These are phyloP conservation scores for Cyanistes caeruleus DNA, from an alignment of 2,113 vertebrate species.

Conservation along the genomic window DNA sequence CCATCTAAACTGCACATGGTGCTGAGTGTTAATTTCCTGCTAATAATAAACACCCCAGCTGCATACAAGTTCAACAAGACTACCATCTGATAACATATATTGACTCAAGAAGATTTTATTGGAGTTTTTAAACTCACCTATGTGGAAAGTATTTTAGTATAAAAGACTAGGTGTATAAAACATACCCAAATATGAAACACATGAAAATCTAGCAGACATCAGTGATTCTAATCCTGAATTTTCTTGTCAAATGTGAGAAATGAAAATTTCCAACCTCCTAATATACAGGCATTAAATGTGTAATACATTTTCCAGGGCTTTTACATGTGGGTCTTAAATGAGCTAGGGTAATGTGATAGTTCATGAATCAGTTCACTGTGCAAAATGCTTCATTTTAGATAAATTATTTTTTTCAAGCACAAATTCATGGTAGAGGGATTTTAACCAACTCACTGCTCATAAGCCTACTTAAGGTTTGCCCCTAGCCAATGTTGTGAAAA, in stretches of 20 bases:
- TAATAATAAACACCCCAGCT: conserved; percentile 44
- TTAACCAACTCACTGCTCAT: background rate
- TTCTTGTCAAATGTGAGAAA: background rate
- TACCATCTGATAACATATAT: background rate
- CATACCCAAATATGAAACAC: background rate
- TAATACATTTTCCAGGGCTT: background rate
- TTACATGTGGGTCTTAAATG: background rate
- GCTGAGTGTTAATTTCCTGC: conserved; percentile 65
- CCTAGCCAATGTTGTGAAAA: background rate
- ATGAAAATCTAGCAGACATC: background rate
- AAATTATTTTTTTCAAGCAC: background rate
- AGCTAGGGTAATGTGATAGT: background rate
- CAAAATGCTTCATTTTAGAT: background rate
- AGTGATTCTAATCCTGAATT: background rate
- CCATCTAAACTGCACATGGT: conserved; percentile 23
- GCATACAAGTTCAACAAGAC: background rate
- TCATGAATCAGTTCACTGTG: background rate
- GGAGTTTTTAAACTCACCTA: background rate
- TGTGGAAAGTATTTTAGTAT: background rate
- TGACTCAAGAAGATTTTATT: background rate
- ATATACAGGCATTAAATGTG: background rate
- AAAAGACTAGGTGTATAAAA: background rate
- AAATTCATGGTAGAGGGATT: background rate
- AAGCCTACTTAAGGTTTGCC: background rate
- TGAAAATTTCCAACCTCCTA: background rate